A percentile compares a stretch with the other conserved stretches of the same genome.
Evolutionary conservation across 2,797 vertebrate genomes (phyloP).

Genomic region (Enteromius paludinosus): DNA sequence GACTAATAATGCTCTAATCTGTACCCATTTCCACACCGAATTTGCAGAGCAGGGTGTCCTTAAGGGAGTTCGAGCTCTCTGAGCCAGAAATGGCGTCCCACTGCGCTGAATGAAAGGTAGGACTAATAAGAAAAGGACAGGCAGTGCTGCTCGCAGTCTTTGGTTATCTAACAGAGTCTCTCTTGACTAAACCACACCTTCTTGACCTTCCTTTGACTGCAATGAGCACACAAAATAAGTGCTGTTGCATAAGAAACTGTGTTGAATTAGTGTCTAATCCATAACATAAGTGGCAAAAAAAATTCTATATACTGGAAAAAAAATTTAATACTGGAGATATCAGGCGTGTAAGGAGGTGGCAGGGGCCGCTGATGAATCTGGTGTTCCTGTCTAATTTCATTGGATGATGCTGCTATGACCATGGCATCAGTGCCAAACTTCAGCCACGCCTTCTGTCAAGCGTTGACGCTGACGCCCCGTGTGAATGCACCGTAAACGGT

Average conservation of each 20-base stretch:
- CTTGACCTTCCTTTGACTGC: slow-evolving; percentile 12
- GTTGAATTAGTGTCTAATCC: not conserved
- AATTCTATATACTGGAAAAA: no score
- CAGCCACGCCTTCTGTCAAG: no score
- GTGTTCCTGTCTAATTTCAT: no score
- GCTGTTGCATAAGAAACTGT: not conserved
- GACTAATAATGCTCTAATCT: slow-evolving; percentile 74
- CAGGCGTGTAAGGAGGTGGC: no score
- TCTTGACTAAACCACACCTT: slow-evolving; percentile 17
- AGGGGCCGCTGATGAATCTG: no score
- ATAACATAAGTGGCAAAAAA: not conserved
- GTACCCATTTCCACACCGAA: slow-evolving; percentile 68
- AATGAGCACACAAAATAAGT: not conserved
- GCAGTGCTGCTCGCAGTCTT: slow-evolving; percentile 14
- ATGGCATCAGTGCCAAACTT: no score
- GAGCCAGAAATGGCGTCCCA: slow-evolving; percentile 49
- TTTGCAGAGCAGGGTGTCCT: slow-evolving; percentile 63
- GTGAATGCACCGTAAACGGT: no score
- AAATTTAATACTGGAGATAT: no score
- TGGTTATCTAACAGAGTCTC: slow-evolving; percentile 23
- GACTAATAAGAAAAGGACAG: slow-evolving; percentile 44
- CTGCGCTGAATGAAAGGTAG: slow-evolving; percentile 50
- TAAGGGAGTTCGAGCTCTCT: slow-evolving; percentile 57
- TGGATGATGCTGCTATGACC: no score
- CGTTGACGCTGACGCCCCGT: no score